These are phyloP conservation scores for Drosophila sproati DNA, from an alignment of 1,140 invertebrate species.

Conservation along the genomic window DNA sequence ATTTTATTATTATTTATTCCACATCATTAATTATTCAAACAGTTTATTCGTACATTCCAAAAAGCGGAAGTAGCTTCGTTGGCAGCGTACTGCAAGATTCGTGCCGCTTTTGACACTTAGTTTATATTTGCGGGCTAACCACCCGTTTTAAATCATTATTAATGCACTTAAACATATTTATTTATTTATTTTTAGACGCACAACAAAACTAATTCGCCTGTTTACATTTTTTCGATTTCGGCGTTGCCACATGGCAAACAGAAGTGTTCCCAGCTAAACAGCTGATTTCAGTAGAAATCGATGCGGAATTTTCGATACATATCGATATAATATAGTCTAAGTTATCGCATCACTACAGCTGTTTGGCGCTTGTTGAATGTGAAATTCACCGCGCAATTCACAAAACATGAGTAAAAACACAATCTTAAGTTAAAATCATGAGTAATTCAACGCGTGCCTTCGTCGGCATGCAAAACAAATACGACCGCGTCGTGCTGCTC, in stretches of 20 bases:
- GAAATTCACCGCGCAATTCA: slow-evolving; percentile 35
- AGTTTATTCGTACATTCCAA: slow-evolving; percentile 18
- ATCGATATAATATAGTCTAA: background rate
- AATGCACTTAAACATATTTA: background rate
- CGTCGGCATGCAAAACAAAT: slow-evolving; percentile 73
- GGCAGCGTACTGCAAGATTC: background rate
- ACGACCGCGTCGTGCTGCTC: slow-evolving; percentile 91
- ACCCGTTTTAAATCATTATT: slow-evolving; percentile 11
- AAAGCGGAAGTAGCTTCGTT: slow-evolving; percentile 7
- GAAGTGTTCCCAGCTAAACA: background rate
- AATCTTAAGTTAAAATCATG: slow-evolving; percentile 16
- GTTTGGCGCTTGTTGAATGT: slow-evolving; percentile 21
- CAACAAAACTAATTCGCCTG: slow-evolving; percentile 24
- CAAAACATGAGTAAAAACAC: background rate
- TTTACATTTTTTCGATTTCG: slow-evolving; percentile 32
- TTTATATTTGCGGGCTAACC: background rate
- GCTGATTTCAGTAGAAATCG: slow-evolving; percentile 18
- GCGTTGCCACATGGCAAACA: slow-evolving; percentile 21
- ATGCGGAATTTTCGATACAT: background rate
- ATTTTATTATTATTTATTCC: background rate
- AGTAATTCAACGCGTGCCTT: slow-evolving; percentile 56
- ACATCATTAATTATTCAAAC: slow-evolving; percentile 24
- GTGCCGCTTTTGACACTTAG: background rate
- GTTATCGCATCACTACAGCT: background rate
- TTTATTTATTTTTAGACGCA: background rate